Conservation (phyloP, 2,888 invertebrate genomes). For the Chrysolina oricalcia region DNA sequence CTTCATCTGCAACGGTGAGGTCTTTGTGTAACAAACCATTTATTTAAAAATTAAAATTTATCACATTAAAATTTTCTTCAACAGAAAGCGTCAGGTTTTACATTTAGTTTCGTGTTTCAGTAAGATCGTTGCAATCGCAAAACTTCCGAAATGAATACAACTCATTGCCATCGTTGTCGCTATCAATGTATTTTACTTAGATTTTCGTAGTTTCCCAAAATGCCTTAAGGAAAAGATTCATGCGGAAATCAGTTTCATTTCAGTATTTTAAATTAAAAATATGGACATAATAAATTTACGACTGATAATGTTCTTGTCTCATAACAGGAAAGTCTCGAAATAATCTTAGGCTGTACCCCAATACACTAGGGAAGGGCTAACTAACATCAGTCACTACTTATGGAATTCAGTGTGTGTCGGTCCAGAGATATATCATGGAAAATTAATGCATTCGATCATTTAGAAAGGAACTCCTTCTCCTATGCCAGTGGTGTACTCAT, state of each 20-base stretch:
- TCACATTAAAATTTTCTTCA: neutral
- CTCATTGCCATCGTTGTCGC: neutral
- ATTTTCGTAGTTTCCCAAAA: neutral
- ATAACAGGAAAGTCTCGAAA: conserved; percentile 63
- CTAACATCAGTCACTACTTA: conserved; percentile 67
- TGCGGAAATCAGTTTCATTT: no score
- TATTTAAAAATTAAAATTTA: neutral
- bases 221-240: no score
- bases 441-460: conserved; percentile 3
- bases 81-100: neutral
- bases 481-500: neutral
- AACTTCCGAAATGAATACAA: conserved; percentile 22
- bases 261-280: no score
- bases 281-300: conserved; percentile 37
- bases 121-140: neutral
- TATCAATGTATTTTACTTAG: neutral
- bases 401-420: conserved; percentile 69
- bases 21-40: conserved; percentile 7
- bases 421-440: conserved; percentile 54
- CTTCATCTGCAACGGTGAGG: conserved; percentile 7
- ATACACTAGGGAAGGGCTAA: conserved; percentile 67
- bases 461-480: neutral
- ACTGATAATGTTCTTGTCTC: conserved; percentile 65
- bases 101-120: neutral
- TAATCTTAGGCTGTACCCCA: conserved; percentile 61